Evolutionary conservation across 2,888 invertebrate species (phyloP), one percentile per base, ranked within the genome.

Genomic region (Trichopoda pennipes): DNA sequence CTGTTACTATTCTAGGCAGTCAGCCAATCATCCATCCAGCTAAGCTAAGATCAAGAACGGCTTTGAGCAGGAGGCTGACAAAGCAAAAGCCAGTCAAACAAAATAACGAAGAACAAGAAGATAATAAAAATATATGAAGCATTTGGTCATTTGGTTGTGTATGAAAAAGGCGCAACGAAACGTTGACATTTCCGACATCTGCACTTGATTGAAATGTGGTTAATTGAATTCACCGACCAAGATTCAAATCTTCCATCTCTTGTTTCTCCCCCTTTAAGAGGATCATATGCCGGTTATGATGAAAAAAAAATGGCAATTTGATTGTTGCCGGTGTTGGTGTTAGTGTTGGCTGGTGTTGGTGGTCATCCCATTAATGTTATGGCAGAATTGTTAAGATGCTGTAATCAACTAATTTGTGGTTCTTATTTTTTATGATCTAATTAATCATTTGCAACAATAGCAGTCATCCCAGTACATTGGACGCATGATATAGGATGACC

Each of bases 121-220:
- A 73, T 42, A 23, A 63, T 23, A 63, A 47, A 19, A 56, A 56
- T 69, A 74, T 79, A 35, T 75, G 58, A 68, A 72, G 79, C 82
- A 82, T 82, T 79, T 82, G 82, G 79, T 82, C 79, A 76, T 72
- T 74, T 72, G 61, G 58, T 64, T 79, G 75, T 51, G 51, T 75
- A 75, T 47, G 68, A 75, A 84, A 81, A 78, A 85, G 85, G 84
- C 85, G 76, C 85, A 86, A 80, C 86, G 85, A 86, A 85, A 85
- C 69, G 85, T 82, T 84, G 86, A 86, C 86, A 85, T 86, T 86
- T 86, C 86, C 86, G 86, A 86, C 86, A 85, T 85, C 82, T 79
- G 83, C 82, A 81, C 84, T 85, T 86, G 86, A 86, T 86, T 86
- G 86, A 86, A 86, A 85, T 86, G 86, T 86, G 86, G 86, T 86